phyloP scores from a whole-genome alignment of 2,888 invertebrate species.

The Epirrita christyi region DNA sequence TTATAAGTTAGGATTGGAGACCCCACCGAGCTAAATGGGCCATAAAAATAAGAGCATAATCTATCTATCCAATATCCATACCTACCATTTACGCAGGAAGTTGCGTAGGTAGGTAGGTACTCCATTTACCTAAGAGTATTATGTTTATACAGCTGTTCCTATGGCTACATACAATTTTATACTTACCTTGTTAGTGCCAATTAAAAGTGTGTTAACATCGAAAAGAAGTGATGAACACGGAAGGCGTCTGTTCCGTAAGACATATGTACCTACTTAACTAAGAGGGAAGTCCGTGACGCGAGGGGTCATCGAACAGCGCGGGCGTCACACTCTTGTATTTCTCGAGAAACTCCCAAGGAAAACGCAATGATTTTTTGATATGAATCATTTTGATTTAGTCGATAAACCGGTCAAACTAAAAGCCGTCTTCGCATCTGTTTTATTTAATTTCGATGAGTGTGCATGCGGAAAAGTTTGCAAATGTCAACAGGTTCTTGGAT shows the following conservation, averaged over 20 bases:
- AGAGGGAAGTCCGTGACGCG: slow-evolving; percentile 44
- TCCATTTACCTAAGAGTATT: no score
- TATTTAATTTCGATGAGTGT: slow-evolving; percentile 30
- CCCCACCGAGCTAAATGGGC: no score
- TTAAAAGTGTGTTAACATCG: slow-evolving; percentile 55
- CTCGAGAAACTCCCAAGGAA: slow-evolving; percentile 52
- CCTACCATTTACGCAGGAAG: no score
- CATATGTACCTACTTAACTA: slow-evolving; percentile 11
- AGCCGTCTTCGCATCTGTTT: slow-evolving; percentile 20
- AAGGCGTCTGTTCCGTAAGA: slow-evolving; percentile 40
- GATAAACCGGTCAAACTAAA: slow-evolving; percentile 32
- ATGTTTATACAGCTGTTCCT: slow-evolving; percentile 30
- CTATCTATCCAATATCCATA: no score
- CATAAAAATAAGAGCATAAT: no score
- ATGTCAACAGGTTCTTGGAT: slow-evolving; percentile 25
- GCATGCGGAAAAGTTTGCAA: slow-evolving; percentile 25
- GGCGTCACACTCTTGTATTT: slow-evolving; percentile 44
- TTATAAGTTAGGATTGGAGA: no score
- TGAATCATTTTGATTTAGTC: slow-evolving; percentile 47
- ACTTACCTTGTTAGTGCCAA: slow-evolving; percentile 52
- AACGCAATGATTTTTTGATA: slow-evolving; percentile 37
- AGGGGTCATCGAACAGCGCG: slow-evolving; percentile 61
- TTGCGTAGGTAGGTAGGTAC: no score
- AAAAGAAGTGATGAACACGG: slow-evolving; percentile 44
- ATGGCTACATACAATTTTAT: slow-evolving; percentile 50